These are phyloP conservation scores for Pterocles orientalis DNA, from an alignment of 2,113 vertebrate genomes.

Conservation along the genomic window DNA sequence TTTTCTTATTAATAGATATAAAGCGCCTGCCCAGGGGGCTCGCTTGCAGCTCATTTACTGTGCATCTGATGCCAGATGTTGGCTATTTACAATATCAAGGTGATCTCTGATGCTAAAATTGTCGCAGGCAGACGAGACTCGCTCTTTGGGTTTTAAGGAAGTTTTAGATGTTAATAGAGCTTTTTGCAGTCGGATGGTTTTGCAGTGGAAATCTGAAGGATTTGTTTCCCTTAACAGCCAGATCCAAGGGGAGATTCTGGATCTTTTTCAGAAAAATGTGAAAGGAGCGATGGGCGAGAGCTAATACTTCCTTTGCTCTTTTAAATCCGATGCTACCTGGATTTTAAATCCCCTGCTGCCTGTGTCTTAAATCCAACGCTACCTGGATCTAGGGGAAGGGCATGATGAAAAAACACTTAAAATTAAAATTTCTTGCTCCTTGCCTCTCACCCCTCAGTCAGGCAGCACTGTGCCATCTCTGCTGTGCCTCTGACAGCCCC, in stretches of 20 bases:
- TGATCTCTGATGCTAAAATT: slow-evolving; percentile 38
- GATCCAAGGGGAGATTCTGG: neutral
- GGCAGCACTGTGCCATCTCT: neutral
- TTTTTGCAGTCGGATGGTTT: neutral
- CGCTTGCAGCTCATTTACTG: slow-evolving; percentile 20
- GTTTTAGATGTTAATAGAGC: neutral
- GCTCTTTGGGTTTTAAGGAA: neutral
- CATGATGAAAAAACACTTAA: neutral
- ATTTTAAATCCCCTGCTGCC: neutral
- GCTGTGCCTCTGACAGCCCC: neutral
- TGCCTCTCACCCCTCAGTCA: neutral
- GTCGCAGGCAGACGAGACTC: neutral
- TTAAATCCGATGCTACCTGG: neutral
- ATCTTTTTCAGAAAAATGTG: neutral
- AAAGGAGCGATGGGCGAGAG: neutral
- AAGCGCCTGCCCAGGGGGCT: slow-evolving; percentile 24
- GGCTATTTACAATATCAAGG: slow-evolving; percentile 42
- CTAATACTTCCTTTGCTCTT: neutral
- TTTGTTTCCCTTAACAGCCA: neutral
- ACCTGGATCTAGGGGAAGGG: neutral
- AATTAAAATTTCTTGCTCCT: neutral
- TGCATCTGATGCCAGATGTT: slow-evolving; percentile 45
- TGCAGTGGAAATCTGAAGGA: neutral
- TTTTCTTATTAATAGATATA: slow-evolving; percentile 52
- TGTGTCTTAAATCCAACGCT: neutral